Base-by-base conservation (phyloP, 2,888 invertebrate genomes). In the Criorhina ranunculi region DNA sequence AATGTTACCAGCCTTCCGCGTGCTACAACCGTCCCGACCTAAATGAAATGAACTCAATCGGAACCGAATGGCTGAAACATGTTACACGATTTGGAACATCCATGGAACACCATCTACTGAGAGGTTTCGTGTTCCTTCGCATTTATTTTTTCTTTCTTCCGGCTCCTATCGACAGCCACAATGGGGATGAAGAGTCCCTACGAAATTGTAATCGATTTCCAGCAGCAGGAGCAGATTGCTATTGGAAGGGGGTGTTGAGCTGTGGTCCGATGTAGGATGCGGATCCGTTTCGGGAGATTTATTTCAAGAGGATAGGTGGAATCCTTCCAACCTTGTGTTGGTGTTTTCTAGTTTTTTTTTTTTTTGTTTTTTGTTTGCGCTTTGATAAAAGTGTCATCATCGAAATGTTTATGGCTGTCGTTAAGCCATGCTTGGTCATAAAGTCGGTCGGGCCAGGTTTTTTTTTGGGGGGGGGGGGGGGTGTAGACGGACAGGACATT, bases 371-470 rank as follows among this genome's bases (percentile, higher is more conserved):
- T 69, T n/a, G n/a, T n/a, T n/a, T n/a, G n/a, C n/a, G 24, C 2
- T 24, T 4, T 85, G 75, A 75, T 75, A 85, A 85, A 70, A 76
- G 69, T 80, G 80, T 70, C 85, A 85, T 85, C 80, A 64, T 85
- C 53, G 70, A 70, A 76, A 80, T 76, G 80, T 80, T 85, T 85
- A 80, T 85, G 80, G 59, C 59, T 76, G 66, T 76, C 85, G 70
- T 80, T 80, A 69, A 70, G 66, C 79, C 66, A 62, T 62, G 59
- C 44, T 77, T 69, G 72, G 82, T 40, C 60, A 66, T 77, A 66
- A 77, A 77, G 66, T 67, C 33, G 33, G 29, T 35, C 15, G 64
- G 44, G 8, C 31, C 6, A n/a, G 31, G 44, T 7, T 31, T n/a
- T n/a, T n/a, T n/a, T n/a, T n/a, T n/a, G n/a, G n/a, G n/a, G n/a